These are phyloP conservation scores for Suncus etruscus DNA, from an alignment of 2,113 vertebrate genomes.

Conservation along the genomic window DNA sequence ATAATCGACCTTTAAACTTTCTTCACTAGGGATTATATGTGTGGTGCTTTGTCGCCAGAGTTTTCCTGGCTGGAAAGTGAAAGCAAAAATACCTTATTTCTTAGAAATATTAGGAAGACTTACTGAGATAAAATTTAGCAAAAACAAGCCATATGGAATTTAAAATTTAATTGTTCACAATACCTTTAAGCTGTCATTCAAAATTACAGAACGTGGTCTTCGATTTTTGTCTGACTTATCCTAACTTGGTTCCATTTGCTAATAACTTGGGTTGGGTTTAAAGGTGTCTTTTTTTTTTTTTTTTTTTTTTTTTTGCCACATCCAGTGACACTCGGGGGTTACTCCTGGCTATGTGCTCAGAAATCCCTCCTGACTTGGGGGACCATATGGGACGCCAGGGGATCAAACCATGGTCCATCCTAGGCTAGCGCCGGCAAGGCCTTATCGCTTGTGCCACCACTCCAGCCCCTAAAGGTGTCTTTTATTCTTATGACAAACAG, in stretches of 20 bases:
- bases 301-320: too few species aligned
- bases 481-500: too few species aligned
- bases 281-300: neutral
- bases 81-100: slow-evolving; percentile 3
- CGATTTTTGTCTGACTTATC: slow-evolving; percentile 16
- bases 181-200: neutral
- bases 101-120: slow-evolving; percentile 12
- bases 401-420: too few species aligned
- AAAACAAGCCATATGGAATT: neutral
- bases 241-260: slow-evolving; percentile 23
- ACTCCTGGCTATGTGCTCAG: too few species aligned
- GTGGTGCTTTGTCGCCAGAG: slow-evolving; percentile 5
- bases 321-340: too few species aligned
- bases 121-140: slow-evolving; percentile 1
- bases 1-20: neutral
- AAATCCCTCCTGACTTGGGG: too few species aligned
- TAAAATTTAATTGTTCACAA: neutral
- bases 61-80: slow-evolving; percentile 33
- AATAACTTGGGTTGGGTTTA: slow-evolving; percentile 11
- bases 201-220: neutral
- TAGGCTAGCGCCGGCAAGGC: too few species aligned
- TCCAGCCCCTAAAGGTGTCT: too few species aligned
- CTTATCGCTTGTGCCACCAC: too few species aligned
- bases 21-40: neutral
- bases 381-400: too few species aligned